Evolutionary conservation across 1,140 invertebrate genomes (phyloP), one percentile per base, ranked within the genome.

Genomic region (Phthorimaea operculella): DNA sequence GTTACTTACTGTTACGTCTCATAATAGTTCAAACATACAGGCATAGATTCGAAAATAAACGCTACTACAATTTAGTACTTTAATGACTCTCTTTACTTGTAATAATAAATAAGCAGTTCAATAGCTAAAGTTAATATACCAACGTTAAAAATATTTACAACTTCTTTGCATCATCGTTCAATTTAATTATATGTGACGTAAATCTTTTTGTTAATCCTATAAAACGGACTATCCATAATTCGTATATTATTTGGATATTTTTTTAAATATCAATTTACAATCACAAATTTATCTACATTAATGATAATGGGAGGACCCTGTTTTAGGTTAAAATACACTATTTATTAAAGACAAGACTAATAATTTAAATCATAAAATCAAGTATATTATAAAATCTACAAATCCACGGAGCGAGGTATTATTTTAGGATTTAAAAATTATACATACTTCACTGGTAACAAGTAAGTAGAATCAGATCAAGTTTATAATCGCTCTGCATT

Each of bases 241-340:
- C 70, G 66, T 61, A 62, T 54, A 62, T 54, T 73, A 73, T 76
- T 77, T 72, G 72, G 70, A 79, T 72, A 74, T 59, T 68, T 59
- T 64, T 70, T 54, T 60, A 57, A 57, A 12, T 50, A 50, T 67
- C 67, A 71, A 72, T 72, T 63, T 74, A 70, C 68, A 74, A 62
- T 60, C 56, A 62, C 39, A 63, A 48, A 47, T 60, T 60, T 74
- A 76, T 74, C 66, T 74, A 79, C 66, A 74, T 58, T 56, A 56
- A 59, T 57, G 66, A 72, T 66, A 64, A 66, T 74, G 66, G 66
- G 76, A 73, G 65, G 75, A 80, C 77, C 77, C 77, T 78, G 77
- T 78, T 67, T 70, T 54, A 68, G 66, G 65, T 58, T 68, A 4
- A 57, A 66, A 48, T 62, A 68, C 63, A 70, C 65, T 63, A 71